A percentile compares a stretch with the other conserved stretches of the same genome.
Conservation (phyloP, 2,797 vertebrate genomes). For the Sus cebifrons region DNA sequence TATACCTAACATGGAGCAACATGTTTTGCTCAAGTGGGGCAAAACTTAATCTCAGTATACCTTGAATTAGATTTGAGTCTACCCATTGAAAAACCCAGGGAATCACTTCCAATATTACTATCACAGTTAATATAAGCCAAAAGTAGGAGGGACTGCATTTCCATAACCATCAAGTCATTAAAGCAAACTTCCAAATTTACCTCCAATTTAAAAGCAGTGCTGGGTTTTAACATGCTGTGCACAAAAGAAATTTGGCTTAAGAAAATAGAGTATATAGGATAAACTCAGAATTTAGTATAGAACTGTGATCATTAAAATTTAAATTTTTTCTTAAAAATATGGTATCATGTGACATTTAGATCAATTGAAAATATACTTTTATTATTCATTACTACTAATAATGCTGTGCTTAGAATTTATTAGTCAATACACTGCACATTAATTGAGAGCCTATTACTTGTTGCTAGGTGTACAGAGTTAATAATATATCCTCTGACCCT, state of each 20-base stretch:
- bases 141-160: not conserved
- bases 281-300: constrained; percentile 24
- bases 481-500: not conserved
- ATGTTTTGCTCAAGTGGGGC: not conserved
- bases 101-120: constrained; percentile 15
- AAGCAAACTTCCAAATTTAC: constrained; percentile 64
- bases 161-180: constrained; percentile 25
- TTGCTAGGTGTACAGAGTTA: not conserved
- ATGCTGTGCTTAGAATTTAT: not conserved
- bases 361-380: constrained; percentile 29
- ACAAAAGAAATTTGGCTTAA: not conserved
- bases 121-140: constrained; percentile 49
- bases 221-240: not conserved
- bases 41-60: constrained; percentile 45
- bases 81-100: not conserved
- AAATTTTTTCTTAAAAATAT: constrained; percentile 45
- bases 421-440: not conserved
- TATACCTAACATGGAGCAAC: constrained; percentile 43
- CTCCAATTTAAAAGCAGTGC: constrained; percentile 45
- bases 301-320: not conserved
- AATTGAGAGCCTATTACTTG: constrained; percentile 21
- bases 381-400: constrained; percentile 16
- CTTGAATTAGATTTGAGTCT: constrained; percentile 44
- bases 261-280: not conserved
- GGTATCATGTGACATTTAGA: not conserved